A percentile compares a stretch with the other conserved stretches of the same genome.
phyloP scores from a whole-genome alignment of 2,888 invertebrate species.

The Phoenoteleia sp. region DNA sequence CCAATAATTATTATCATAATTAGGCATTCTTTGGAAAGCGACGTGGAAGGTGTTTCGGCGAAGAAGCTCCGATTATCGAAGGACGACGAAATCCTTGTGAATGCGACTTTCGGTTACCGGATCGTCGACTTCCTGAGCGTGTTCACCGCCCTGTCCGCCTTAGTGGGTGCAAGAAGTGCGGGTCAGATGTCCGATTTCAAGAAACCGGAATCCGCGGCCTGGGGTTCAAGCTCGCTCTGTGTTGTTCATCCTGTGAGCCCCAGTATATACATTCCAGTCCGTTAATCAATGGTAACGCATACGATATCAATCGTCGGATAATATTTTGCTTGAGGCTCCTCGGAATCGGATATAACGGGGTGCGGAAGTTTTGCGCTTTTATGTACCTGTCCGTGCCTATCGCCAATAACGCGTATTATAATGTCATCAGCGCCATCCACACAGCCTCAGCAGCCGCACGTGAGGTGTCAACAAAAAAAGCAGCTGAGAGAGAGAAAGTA shows the following conservation, averaged over 20 bases:
- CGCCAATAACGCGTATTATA: not conserved
- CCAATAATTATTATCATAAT: too few relatives aligned
- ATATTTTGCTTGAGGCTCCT: conserved; percentile 45
- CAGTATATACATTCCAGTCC: conserved; percentile 39
- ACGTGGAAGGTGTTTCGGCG: conserved; percentile 34
- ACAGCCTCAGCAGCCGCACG: too few relatives aligned
- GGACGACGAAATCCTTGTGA: conserved; percentile 3
- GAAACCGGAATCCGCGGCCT: conserved; percentile 30
- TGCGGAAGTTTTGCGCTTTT: conserved; percentile 35
- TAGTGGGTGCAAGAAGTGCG: conserved; percentile 24
- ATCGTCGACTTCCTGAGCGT: too few relatives aligned
- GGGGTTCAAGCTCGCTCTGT: conserved; percentile 49
- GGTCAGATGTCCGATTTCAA: conserved; percentile 13
- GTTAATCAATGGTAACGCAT: conserved; percentile 23
- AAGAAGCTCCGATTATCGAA: conserved; percentile 32
- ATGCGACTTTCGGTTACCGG: conserved; percentile 22
- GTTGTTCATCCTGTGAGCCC: conserved; percentile 29
- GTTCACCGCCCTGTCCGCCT: too few relatives aligned
- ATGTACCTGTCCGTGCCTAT: conserved; percentile 20
- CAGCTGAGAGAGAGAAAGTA: conserved; percentile 6
- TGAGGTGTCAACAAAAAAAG: too few relatives aligned
- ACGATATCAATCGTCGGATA: conserved; percentile 61
- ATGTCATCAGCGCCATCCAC: conserved; percentile 5
- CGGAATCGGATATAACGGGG: conserved; percentile 47
- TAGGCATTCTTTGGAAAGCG: conserved; percentile 23